A percentile compares a stretch with the other conserved stretches of the same genome.
Conservation (phyloP, 2,888 invertebrate species). For the Chesias legatella region DNA sequence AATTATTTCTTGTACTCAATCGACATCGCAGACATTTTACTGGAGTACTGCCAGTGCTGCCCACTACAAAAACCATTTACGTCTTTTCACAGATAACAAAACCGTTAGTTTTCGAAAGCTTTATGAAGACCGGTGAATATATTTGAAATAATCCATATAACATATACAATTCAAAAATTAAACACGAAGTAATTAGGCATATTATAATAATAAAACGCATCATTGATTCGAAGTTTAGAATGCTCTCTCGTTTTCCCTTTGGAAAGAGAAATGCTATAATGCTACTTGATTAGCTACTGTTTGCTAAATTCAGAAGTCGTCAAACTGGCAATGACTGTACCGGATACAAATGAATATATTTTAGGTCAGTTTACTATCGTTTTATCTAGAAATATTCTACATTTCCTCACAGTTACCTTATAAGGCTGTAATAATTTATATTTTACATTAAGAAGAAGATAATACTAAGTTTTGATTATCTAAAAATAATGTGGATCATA, state of each 20-base stretch:
- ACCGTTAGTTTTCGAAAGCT: constrained; percentile 20
- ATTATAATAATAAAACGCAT: no score
- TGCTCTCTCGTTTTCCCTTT: no score
- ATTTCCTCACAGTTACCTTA: neutral
- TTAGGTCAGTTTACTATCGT: constrained; percentile 1
- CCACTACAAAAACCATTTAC: constrained; percentile 18
- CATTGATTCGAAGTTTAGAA: no score
- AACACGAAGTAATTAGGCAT: no score
- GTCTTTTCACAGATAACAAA: constrained; percentile 7
- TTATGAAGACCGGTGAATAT: neutral
- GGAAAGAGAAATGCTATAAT: neutral
- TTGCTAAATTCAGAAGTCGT: constrained; percentile 77
- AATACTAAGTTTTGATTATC: no score
- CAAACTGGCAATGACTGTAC: constrained; percentile 69
- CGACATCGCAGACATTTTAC: constrained; percentile 73
- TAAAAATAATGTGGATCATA: constrained; percentile 30
- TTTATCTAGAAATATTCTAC: neutral
- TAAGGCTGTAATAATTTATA: no score
- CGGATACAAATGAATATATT: constrained; percentile 45
- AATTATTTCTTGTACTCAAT: constrained; percentile 62
- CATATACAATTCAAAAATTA: no score
- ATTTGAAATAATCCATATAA: no score
- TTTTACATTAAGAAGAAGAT: neutral
- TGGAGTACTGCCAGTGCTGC: constrained; percentile 48
- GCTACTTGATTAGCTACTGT: constrained; percentile 36